Conservation (phyloP, 1,140 invertebrate genomes). For the Lanistes nyassanus region DNA sequence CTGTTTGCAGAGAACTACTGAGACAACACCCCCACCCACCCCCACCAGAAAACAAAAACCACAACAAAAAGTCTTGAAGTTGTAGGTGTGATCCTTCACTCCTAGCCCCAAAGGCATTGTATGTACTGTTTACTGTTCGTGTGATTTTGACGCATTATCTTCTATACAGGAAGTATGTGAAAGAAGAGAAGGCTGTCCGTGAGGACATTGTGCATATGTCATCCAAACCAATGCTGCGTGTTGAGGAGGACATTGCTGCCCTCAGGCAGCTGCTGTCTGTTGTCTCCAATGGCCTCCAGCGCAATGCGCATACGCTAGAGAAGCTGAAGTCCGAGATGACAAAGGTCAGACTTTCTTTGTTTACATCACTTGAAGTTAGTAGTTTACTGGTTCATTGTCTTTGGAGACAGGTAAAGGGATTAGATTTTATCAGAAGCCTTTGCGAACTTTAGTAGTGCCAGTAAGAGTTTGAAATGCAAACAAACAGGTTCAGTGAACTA, state of each 20-base stretch:
- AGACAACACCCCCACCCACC: too few relatives aligned
- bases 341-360: conserved; percentile 63
- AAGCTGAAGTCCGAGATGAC: conserved; percentile 80
- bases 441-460: too few relatives aligned
- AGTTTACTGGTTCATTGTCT: too few relatives aligned
- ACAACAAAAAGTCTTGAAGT: not conserved
- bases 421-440: too few relatives aligned
- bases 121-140: not conserved
- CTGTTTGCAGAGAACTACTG: too few relatives aligned
- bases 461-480: too few relatives aligned
- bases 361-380: not conserved
- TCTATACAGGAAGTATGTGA: conserved; percentile 81
- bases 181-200: conserved; percentile 82
- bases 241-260: conserved; percentile 74
- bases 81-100: not conserved
- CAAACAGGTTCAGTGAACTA: too few relatives aligned
- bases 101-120: not conserved
- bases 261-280: conserved; percentile 76
- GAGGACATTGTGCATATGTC: conserved; percentile 84
- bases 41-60: too few relatives aligned
- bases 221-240: conserved; percentile 75
- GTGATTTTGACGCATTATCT: conserved; percentile 26
- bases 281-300: conserved; percentile 67
- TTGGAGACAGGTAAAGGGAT: too few relatives aligned
- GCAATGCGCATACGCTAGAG: conserved; percentile 74